phyloP scores from a whole-genome alignment of 1,140 invertebrate species.

The Parapsyche elsis region DNA sequence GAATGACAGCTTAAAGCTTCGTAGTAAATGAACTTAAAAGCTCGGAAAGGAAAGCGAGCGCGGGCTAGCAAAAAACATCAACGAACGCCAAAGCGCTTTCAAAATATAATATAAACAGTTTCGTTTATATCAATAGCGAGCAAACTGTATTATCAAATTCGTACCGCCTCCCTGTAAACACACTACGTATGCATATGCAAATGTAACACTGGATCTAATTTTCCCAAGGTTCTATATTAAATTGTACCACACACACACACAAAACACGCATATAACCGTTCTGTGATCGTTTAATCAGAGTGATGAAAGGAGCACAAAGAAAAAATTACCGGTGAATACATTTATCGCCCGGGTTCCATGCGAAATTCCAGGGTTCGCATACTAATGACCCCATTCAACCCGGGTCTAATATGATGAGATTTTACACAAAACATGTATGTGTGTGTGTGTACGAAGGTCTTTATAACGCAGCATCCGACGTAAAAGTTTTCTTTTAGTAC shows the following conservation, averaged over 20 bases:
- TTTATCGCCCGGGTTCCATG: slow-evolving; percentile 13
- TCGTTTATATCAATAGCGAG: no score
- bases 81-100: background rate
- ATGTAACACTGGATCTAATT: background rate
- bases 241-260: no score
- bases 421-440: background rate
- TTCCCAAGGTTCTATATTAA: background rate
- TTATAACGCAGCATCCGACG: background rate
- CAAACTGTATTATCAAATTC: no score
- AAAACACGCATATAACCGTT: no score
- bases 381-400: slow-evolving; percentile 26
- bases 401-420: slow-evolving; percentile 26
- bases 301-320: background rate
- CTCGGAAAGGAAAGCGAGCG: background rate
- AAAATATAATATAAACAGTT: background rate
- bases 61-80: background rate
- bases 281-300: background rate
- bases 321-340: background rate
- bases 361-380: slow-evolving; percentile 27
- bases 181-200: no score
- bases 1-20: slow-evolving; percentile 20
- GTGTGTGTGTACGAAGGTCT: background rate
- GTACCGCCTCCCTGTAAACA: no score
- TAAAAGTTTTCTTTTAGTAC: slow-evolving; percentile 2
- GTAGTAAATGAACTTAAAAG: slow-evolving; percentile 29